Conservation (phyloP, 2,888 invertebrate genomes). For the Laothoe populi region DNA sequence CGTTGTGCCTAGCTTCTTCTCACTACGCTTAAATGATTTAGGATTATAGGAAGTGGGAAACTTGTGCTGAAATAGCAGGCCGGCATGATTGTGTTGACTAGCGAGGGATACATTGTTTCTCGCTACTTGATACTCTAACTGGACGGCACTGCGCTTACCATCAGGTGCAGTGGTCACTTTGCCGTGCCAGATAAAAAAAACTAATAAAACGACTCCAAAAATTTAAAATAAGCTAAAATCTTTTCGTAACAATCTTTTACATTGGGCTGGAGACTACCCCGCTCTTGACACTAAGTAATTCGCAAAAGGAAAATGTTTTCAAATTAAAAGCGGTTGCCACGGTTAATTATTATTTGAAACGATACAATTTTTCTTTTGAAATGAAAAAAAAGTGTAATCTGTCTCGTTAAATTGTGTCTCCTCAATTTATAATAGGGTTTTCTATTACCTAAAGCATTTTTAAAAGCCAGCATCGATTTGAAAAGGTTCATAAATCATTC, state of each 20-base stretch:
- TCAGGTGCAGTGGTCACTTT: too few species aligned
- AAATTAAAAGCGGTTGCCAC: conserved; percentile 44
- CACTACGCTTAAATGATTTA: too few species aligned
- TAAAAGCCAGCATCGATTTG: background rate
- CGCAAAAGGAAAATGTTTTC: conserved; percentile 49
- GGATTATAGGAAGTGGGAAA: too few species aligned
- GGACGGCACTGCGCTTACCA: too few species aligned
- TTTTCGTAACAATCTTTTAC: background rate
- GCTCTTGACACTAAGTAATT: conserved; percentile 45
- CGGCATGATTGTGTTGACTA: too few species aligned
- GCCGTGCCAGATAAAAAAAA: too few species aligned
- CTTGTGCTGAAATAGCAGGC: too few species aligned
- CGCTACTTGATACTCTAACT: too few species aligned
- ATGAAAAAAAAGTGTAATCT: conserved; percentile 15
- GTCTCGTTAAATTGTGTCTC: conserved; percentile 6
- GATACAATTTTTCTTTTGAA: conserved; percentile 24
- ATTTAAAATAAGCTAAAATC: too few species aligned
- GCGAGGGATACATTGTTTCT: too few species aligned
- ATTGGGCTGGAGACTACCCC: conserved; percentile 30
- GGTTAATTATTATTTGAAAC: conserved; percentile 47
- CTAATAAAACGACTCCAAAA: too few species aligned
- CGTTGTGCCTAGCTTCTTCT: too few species aligned
- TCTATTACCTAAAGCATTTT: background rate
- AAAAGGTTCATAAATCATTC: background rate
- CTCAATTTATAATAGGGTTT: background rate